Conservation (phyloP, 2,797 vertebrate species). For the Setipinna tenuifilis region DNA sequence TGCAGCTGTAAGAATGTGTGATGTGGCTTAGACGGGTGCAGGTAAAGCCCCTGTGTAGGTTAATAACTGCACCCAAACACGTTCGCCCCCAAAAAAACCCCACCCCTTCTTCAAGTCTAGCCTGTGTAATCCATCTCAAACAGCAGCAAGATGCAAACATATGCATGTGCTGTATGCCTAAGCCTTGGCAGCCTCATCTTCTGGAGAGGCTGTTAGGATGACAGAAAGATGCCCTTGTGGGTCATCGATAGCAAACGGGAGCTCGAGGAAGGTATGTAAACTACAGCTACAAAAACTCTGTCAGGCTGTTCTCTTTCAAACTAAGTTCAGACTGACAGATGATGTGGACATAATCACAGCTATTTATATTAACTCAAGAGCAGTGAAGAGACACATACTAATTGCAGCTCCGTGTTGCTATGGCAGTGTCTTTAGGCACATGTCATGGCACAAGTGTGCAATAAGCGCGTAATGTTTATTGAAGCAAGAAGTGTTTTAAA, state of each 20-base stretch:
- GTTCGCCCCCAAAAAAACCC: neutral
- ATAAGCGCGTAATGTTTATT: neutral
- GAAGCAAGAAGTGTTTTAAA: neutral
- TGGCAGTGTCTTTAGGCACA: neutral
- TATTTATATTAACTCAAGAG: neutral
- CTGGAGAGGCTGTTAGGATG: neutral
- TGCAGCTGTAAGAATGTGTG: neutral
- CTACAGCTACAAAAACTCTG: neutral
- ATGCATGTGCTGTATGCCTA: neutral
- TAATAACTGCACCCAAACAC: neutral
- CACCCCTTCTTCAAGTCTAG: neutral
- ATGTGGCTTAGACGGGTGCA: neutral
- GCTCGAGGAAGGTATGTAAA: neutral
- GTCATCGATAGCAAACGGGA: neutral
- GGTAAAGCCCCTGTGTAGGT: neutral
- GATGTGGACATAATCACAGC: neutral
- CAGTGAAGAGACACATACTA: neutral
- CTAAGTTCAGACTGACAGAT: neutral
- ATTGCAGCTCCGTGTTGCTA: neutral
- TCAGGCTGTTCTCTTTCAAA: neutral
- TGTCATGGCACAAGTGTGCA: neutral
- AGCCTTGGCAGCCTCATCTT: neutral
- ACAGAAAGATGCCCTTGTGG: neutral
- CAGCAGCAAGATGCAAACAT: neutral
- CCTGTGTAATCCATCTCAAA: neutral